A percentile compares a stretch with the other conserved stretches of the same genome.
Conservation (phyloP, 2,113 vertebrate species). For the Ptilorrhoa leucosticta region DNA sequence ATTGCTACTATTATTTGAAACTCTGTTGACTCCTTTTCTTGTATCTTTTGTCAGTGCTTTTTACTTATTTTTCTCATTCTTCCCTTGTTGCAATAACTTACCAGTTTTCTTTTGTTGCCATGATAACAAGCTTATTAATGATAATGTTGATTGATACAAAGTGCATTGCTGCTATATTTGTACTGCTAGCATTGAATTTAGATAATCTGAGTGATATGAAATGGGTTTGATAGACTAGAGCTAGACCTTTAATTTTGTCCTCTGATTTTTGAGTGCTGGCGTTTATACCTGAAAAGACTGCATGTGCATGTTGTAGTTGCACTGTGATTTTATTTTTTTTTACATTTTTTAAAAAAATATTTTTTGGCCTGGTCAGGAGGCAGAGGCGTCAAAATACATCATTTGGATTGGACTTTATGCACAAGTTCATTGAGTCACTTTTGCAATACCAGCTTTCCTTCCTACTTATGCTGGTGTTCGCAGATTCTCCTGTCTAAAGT, state of each 20-base stretch:
- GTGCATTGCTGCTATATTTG: neutral
- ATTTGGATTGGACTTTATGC: neutral
- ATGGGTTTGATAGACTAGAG: neutral
- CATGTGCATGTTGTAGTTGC: neutral
- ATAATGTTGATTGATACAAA: neutral
- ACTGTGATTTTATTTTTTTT: neutral
- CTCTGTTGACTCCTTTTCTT: neutral
- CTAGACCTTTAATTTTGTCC: neutral
- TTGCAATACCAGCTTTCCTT: neutral
- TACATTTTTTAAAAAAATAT: neutral
- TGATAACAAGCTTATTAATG: neutral
- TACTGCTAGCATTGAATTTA: neutral
- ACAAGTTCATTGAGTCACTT: neutral
- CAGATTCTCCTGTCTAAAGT: neutral
- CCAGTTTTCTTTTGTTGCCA: neutral
- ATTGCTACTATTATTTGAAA: neutral
- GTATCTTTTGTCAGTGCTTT: neutral
- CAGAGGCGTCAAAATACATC: neutral
- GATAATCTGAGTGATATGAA: neutral
- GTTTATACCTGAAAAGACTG: neutral
- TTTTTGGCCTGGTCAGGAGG: neutral
- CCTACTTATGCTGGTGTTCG: neutral
- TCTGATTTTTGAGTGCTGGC: neutral
- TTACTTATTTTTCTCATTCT: neutral
- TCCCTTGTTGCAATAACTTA: neutral